A percentile compares a stretch with the other conserved stretches of the same genome.
phyloP scores from a whole-genome alignment of 2,113 vertebrate genomes.

The Oreochromis aureus region DNA sequence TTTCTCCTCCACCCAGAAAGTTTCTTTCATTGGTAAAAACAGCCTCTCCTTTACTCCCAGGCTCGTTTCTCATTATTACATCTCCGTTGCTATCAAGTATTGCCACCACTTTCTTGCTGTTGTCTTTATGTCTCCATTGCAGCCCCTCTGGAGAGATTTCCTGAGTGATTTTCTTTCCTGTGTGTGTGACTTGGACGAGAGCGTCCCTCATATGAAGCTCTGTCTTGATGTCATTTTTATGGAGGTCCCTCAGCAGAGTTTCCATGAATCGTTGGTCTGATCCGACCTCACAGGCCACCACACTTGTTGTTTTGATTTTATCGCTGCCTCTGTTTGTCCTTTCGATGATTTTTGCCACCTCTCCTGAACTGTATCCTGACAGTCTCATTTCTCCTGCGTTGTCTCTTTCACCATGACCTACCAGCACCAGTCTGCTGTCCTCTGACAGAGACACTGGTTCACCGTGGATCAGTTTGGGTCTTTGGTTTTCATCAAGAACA shows the following conservation, averaged over 20 bases:
- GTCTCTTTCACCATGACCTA: constrained; percentile 10
- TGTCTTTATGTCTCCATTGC: constrained; percentile 7
- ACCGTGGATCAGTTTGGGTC: constrained; percentile 11
- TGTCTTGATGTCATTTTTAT: not conserved
- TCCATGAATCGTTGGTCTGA: not conserved
- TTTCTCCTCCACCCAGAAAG: not conserved
- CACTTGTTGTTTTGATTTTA: constrained; percentile 35
- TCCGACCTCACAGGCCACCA: constrained; percentile 34
- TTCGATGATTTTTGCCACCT: not conserved
- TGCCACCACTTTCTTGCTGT: constrained; percentile 30
- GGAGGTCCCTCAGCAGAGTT: constrained; percentile 11
- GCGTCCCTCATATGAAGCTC: constrained; percentile 20
- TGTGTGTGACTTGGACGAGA: constrained; percentile 7
- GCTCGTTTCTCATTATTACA: not conserved
- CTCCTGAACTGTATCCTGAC: not conserved
- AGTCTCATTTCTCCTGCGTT: not conserved
- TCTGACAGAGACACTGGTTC: not conserved
- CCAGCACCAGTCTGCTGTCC: constrained; percentile 40
- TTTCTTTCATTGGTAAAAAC: constrained; percentile 11
- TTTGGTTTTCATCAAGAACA: constrained; percentile 5
- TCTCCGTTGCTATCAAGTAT: not conserved
- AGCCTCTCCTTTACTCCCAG: not conserved
- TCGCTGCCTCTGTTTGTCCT: not conserved
- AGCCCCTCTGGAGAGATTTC: not conserved
- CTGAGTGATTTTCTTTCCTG: constrained; percentile 17